Conservation (phyloP, 2,888 invertebrate species). For the Ichneumoninae sp. region DNA sequence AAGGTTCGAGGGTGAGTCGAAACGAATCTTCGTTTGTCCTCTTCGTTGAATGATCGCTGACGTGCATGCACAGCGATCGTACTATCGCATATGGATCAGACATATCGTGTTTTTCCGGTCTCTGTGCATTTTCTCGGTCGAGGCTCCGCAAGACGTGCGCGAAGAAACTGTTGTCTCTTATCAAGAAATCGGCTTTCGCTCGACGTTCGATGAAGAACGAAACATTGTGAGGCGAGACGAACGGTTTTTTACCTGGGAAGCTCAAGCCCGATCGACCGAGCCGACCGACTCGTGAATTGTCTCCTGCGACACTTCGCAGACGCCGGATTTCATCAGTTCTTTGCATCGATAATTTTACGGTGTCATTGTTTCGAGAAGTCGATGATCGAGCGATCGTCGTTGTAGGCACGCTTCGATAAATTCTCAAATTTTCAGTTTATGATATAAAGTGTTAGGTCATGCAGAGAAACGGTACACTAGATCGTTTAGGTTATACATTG, state of each 20-base stretch:
- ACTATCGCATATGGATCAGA: conserved; percentile 48
- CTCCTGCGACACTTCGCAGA: not conserved
- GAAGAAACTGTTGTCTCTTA: not conserved
- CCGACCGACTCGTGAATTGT: not conserved
- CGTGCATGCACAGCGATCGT: not conserved
- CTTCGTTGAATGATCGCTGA: not conserved
- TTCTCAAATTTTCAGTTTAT: not conserved
- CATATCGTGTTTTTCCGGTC: not conserved
- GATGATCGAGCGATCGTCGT: not conserved
- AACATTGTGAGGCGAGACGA: not conserved
- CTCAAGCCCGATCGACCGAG: not conserved
- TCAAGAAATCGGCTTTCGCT: conserved; percentile 18
- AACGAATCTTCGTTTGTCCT: not conserved
- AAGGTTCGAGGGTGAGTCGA: conserved; percentile 89
- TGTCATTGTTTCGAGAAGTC: not conserved
- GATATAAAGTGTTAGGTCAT: not conserved
- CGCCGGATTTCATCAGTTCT: conserved; percentile 10
- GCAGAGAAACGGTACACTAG: not conserved
- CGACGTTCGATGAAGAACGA: not conserved
- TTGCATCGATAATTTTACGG: conserved; percentile 7
- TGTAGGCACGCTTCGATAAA: not conserved
- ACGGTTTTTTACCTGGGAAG: not conserved
- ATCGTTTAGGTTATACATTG: conserved; percentile 37
- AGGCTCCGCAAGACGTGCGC: not conserved
- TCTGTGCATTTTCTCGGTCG: conserved; percentile 18